Evolutionary conservation across 1,140 invertebrate genomes (phyloP).

Genomic region (Neotoxoptera formosana): DNA sequence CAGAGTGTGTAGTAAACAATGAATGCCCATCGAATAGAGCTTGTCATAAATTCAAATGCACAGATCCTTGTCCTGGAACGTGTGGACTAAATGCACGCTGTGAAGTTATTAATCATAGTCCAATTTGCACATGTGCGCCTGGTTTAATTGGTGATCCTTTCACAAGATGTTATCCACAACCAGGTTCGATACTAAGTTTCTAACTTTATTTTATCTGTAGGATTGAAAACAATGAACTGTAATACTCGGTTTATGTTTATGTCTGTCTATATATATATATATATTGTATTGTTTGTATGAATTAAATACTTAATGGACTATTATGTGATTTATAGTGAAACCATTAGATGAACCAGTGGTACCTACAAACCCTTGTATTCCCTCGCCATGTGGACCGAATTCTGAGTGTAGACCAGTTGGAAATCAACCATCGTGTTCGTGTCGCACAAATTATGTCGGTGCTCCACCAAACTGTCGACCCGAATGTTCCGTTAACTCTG

Average conservation of each 20-base stretch:
- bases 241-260: background rate
- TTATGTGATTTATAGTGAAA: background rate
- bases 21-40: constrained; percentile 74
- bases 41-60: constrained; percentile 69
- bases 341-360: constrained; percentile 46
- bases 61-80: constrained; percentile 69
- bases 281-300: too few species aligned
- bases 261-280: background rate
- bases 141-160: constrained; percentile 66
- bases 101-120: constrained; percentile 66
- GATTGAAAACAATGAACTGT: background rate
- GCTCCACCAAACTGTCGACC: constrained; percentile 69
- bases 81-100: constrained; percentile 69
- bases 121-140: constrained; percentile 65
- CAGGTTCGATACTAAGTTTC: constrained; percentile 56
- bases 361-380: constrained; percentile 61
- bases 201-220: background rate
- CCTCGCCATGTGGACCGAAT: constrained; percentile 66
- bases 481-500: constrained; percentile 68
- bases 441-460: constrained; percentile 68
- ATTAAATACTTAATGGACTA: background rate
- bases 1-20: constrained; percentile 79
- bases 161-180: constrained; percentile 63
- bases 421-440: constrained; percentile 69
- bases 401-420: constrained; percentile 65